Conservation (phyloP, 2,797 vertebrate genomes). For the Anabas testudineus region DNA sequence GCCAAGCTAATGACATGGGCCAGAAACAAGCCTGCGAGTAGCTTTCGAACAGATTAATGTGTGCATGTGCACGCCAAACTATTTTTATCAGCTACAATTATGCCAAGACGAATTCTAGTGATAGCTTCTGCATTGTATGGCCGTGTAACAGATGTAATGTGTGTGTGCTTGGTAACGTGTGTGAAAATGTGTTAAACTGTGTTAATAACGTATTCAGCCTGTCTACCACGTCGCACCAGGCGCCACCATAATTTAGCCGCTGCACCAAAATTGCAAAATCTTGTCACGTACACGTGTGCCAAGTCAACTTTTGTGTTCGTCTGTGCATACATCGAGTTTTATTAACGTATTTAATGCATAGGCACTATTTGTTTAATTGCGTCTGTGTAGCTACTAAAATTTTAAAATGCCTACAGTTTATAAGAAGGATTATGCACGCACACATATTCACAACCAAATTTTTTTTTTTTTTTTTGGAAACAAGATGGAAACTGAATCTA, state of each 20-base stretch:
- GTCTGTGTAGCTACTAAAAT: no score
- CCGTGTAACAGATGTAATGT: constrained; percentile 13
- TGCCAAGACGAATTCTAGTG: constrained; percentile 23
- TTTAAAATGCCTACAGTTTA: neutral
- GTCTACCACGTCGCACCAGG: neutral
- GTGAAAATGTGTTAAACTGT: constrained; percentile 10
- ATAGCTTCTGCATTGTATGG: constrained; percentile 7
- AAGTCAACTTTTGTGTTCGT: neutral
- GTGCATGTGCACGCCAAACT: constrained; percentile 11
- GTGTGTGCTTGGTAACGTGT: constrained; percentile 1
- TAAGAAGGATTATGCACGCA: neutral
- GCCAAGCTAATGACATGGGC: constrained; percentile 35
- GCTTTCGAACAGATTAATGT: constrained; percentile 10
- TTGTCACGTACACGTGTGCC: neutral
- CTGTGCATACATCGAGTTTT: neutral
- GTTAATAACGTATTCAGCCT: constrained; percentile 8
- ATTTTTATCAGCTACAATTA: constrained; percentile 19
- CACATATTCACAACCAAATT: constrained; percentile 2
- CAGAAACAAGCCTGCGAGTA: constrained; percentile 1
- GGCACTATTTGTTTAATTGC: neutral
- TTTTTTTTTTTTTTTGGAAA: neutral
- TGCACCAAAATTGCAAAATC: neutral
- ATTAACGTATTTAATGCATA: neutral
- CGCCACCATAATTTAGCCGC: constrained; percentile 4
- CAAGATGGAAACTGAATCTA: neutral